Evolutionary conservation across 1,140 invertebrate species (phyloP), one percentile per base, ranked within the genome.

Genomic region (Varroa destructor): DNA sequence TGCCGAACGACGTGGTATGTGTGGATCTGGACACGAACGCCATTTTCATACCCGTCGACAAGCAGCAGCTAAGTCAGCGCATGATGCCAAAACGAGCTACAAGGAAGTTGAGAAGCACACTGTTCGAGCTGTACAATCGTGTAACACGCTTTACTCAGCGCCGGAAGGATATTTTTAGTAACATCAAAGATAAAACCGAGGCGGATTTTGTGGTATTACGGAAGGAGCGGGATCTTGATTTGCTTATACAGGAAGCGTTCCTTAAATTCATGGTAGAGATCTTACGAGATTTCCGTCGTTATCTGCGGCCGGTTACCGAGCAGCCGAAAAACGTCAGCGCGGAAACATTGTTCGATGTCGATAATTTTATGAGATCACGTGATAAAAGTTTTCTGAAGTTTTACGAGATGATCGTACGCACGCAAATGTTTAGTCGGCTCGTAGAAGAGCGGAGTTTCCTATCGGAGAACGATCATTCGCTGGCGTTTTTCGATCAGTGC

Each of bases 371-470:
- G 37, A 25, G 78, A 67, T 83, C 83, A 74, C 80, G 88, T 61
- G 89, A 90, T 75, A 88, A 91, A 82, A 85, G 88, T 57, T 88
- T 94, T 78, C 87, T 90, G 57, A 90, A 92, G 79, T 97, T 97
- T 82, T 97, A 90, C 80, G 84, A 85, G 64, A 83, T 92, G 74
- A 79, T 97, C 76, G 88, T 93, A 81, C 88, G 86, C 77, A 97
- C 95, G 0, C 95, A 98, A 82, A 94, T 95, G 88, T 98, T 97
- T 80, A 95, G 91, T 73, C 86, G 93, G 56, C 99, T 99, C 80
- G 97, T 99, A 75, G 95, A 99, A 81, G 96, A 99, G 81, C 85
- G 95, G 55, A 97, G 93, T 76, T 98, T 99, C 82, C 91, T 98
- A 0, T 95, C 93, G 12, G 93, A 97, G 77, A 92, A 92, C 79